Evolutionary conservation across 2,797 vertebrate genomes (phyloP).

Genomic region (Pantherophis vulpinus): DNA sequence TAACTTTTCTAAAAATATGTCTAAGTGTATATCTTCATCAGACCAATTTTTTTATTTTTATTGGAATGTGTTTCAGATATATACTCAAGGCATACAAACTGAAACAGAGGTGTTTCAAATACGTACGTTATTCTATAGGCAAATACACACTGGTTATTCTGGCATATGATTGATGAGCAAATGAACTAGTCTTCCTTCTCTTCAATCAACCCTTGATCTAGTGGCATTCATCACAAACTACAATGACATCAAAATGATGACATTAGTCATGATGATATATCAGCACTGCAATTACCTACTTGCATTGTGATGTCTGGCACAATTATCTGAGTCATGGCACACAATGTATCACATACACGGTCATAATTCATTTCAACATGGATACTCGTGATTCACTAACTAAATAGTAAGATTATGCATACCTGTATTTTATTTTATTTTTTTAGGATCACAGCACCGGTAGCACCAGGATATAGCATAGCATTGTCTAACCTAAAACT

Average conservation of each 20-base stretch:
- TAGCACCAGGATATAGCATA: background rate
- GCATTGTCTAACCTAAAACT: background rate
- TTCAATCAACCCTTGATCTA: background rate
- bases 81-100: background rate
- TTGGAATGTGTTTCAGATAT: slow-evolving; percentile 40
- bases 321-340: background rate
- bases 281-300: background rate
- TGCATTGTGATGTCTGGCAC: background rate
- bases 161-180: background rate
- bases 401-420: background rate
- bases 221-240: background rate
- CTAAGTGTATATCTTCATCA: slow-evolving; percentile 27
- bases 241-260: background rate
- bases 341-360: background rate
- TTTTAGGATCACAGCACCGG: background rate
- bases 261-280: background rate
- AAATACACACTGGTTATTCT: background rate
- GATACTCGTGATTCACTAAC: background rate
- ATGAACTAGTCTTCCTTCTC: background rate
- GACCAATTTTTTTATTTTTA: slow-evolving; percentile 29
- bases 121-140: background rate
- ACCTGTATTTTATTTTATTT: background rate
- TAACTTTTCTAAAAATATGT: slow-evolving; percentile 43
- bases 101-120: background rate
- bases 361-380: background rate